Evolutionary conservation across 2,113 vertebrate genomes (phyloP).

Genomic region (Melospiza melodia): DNA sequence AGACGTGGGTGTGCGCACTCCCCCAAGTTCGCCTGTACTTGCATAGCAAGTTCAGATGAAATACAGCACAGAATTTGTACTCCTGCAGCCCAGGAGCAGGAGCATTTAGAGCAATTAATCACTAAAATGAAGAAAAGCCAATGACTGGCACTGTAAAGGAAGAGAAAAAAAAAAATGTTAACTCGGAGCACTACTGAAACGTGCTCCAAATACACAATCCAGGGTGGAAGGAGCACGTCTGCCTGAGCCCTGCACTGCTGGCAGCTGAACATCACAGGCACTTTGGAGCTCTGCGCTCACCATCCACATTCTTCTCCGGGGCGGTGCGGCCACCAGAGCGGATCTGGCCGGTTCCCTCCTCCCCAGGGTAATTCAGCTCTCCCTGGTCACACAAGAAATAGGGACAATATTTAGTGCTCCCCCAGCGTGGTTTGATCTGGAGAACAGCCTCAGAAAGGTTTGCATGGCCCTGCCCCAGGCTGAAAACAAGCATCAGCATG

Average conservation of each 20-base stretch:
- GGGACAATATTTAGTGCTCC: not conserved
- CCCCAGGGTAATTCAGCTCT: not conserved
- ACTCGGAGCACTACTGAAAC: constrained; percentile 65
- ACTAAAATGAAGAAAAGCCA: constrained; percentile 72
- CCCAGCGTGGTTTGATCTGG: not conserved
- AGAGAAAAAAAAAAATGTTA: constrained; percentile 22
- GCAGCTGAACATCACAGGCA: not conserved
- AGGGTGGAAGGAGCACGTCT: not conserved
- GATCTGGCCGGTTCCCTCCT: not conserved
- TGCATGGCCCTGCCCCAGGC: not conserved
- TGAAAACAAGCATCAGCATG: not conserved
- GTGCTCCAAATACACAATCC: constrained; percentile 64
- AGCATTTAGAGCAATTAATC: constrained; percentile 79
- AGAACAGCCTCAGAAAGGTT: not conserved
- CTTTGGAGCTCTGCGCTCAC: not conserved
- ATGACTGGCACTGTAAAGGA: constrained; percentile 61
- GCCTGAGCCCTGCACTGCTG: not conserved
- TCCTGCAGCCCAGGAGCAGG: constrained; percentile 56
- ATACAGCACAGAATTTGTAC: constrained; percentile 48
- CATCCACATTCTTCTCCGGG: constrained; percentile 10
- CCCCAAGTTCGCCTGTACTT: constrained; percentile 57
- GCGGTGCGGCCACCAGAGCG: fast-evolving
- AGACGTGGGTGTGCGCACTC: constrained; percentile 64
- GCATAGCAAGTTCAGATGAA: constrained; percentile 58
- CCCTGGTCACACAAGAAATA: not conserved